Conservation (phyloP, 2,113 vertebrate species). For the Argyrosomus japonicus region DNA sequence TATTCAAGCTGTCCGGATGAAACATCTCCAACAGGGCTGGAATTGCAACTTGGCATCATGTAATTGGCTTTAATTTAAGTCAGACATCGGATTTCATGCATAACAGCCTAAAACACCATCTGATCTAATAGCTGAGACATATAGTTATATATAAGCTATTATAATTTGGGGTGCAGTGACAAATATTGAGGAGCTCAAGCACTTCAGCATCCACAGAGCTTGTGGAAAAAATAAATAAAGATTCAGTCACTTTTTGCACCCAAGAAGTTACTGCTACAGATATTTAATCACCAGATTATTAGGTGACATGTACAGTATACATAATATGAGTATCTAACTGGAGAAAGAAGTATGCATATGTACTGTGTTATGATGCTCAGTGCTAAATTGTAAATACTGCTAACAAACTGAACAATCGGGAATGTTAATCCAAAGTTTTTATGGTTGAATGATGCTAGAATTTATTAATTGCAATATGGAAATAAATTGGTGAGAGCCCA, state of each 20-base stretch:
- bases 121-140: neutral
- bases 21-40: neutral
- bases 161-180: neutral
- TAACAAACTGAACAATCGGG: neutral
- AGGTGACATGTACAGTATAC: neutral
- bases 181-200: neutral
- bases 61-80: neutral
- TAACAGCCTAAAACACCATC: neutral
- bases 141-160: neutral
- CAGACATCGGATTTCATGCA: neutral
- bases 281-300: neutral
- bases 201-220: neutral
- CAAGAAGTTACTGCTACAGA: neutral
- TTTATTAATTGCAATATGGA: conserved; percentile 10
- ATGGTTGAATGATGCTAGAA: neutral
- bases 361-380: neutral
- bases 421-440: neutral
- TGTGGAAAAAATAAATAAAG: neutral
- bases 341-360: too few relatives aligned
- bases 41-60: neutral
- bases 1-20: neutral
- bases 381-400: neutral
- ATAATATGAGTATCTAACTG: too few relatives aligned
- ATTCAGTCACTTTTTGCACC: neutral
- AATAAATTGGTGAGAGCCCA: neutral